Conservation (phyloP, 2,888 invertebrate species). For the Campoplex capitator region DNA sequence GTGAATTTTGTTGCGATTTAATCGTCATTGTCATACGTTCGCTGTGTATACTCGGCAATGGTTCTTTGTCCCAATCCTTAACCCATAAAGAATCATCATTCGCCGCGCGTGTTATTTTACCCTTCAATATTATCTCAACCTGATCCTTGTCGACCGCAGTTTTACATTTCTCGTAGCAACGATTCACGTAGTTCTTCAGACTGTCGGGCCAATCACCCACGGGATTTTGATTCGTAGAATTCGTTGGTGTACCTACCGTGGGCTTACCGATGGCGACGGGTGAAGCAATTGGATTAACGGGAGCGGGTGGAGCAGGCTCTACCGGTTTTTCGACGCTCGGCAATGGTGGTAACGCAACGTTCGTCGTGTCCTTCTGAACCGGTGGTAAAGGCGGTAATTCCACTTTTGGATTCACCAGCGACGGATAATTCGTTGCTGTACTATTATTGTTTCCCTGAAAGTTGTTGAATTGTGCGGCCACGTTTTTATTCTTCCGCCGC, state of each 20-base stretch:
- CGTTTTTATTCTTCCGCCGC: slow-evolving; percentile 89
- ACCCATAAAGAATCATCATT: slow-evolving; percentile 94
- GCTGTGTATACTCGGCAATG: slow-evolving; percentile 94
- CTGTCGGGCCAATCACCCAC: slow-evolving; percentile 92
- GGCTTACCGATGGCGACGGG: slow-evolving; percentile 70
- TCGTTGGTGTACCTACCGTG: slow-evolving; percentile 76
- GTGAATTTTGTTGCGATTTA: slow-evolving; percentile 86
- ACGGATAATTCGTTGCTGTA: slow-evolving; percentile 73
- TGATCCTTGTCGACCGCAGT: slow-evolving; percentile 96
- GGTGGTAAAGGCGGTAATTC: slow-evolving; percentile 86
- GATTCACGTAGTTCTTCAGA: slow-evolving; percentile 94
- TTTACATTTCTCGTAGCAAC: slow-evolving; percentile 96
- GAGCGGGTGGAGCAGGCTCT: slow-evolving; percentile 62
- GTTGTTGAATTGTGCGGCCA: slow-evolving; percentile 83
- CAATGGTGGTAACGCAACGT: slow-evolving; percentile 85
- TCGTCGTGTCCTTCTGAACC: slow-evolving; percentile 85
- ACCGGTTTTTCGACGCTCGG: slow-evolving; percentile 80
- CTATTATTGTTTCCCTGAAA: slow-evolving; percentile 80
- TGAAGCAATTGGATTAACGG: slow-evolving; percentile 67
- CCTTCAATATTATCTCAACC: slow-evolving; percentile 97
- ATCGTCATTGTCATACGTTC: slow-evolving; percentile 90
- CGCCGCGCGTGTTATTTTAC: slow-evolving; percentile 96
- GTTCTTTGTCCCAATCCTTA: slow-evolving; percentile 97
- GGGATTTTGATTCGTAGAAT: slow-evolving; percentile 83
- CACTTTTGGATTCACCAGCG: slow-evolving; percentile 77